A percentile compares a stretch with the other conserved stretches of the same genome.
These are phyloP conservation scores for Sebastes itinus DNA, from an alignment of 2,797 vertebrate species.

Conservation along the genomic window DNA sequence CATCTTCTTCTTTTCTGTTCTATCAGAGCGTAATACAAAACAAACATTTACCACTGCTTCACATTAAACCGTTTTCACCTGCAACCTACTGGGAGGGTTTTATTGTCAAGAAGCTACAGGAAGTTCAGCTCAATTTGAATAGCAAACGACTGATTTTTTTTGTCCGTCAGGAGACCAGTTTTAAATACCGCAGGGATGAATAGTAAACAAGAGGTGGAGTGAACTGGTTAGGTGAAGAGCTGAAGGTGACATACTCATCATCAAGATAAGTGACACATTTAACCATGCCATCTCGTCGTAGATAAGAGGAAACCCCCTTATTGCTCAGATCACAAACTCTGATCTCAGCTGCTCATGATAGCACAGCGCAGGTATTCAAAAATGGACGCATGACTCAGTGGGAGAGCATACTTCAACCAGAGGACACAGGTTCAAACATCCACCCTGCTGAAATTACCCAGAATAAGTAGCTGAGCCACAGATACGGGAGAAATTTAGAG, in stretches of 20 bases:
- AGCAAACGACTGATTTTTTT: neutral
- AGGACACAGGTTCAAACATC: slow-evolving; percentile 5
- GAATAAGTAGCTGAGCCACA: slow-evolving; percentile 10
- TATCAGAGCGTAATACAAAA: slow-evolving; percentile 27
- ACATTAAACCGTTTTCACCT: neutral
- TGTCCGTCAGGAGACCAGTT: neutral
- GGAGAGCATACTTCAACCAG: neutral
- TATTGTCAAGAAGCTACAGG: neutral
- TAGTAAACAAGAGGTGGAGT: neutral
- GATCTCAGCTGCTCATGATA: neutral
- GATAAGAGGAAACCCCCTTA: slow-evolving; percentile 10
- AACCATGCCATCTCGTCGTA: neutral
- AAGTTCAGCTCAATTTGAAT: neutral
- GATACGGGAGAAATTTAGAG: slow-evolving; percentile 20
- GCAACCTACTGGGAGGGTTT: neutral
- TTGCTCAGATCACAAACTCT: neutral
- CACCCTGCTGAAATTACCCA: neutral
- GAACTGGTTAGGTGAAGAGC: neutral
- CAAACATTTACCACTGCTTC: slow-evolving; percentile 10
- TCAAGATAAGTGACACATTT: slow-evolving; percentile 12
- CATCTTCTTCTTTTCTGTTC: slow-evolving; percentile 8
- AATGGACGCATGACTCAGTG: neutral
- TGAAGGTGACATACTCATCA: neutral
- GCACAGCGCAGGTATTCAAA: neutral
- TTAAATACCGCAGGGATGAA: neutral